phyloP scores from a whole-genome alignment of 92 coral and sea anemone species.

The Palythoa grandis region DNA sequence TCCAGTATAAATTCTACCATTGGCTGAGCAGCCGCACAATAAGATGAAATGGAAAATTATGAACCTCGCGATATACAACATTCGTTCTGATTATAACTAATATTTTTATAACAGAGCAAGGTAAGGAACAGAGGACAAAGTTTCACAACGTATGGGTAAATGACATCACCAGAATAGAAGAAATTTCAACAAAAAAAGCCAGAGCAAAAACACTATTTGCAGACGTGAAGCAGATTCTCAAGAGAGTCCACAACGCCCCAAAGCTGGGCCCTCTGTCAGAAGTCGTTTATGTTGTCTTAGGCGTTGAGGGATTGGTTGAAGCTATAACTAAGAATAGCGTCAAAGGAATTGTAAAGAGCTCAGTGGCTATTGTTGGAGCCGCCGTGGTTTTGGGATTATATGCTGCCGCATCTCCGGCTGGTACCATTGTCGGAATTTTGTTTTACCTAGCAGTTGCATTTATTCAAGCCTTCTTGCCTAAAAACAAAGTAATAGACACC shows the following conservation, averaged over 20 bases:
- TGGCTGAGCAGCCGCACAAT: too few species aligned
- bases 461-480: constrained; percentile 57
- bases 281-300: constrained; percentile 47
- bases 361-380: constrained; percentile 60
- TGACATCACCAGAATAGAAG: constrained; percentile 26
- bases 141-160: constrained; percentile 28
- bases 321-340: constrained; percentile 47
- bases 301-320: constrained; percentile 47
- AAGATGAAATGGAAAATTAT: not conserved
- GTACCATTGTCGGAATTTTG: constrained; percentile 47
- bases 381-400: constrained; percentile 58
- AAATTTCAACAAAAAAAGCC: constrained; percentile 9
- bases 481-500: constrained; percentile 54
- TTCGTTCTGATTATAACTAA: not conserved
- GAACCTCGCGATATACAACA: not conserved
- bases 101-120: constrained; percentile 7
- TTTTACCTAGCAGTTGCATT: constrained; percentile 54
- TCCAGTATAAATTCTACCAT: too few species aligned
- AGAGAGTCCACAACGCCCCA: not conserved
- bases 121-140: constrained; percentile 10
- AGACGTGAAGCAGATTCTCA: constrained; percentile 15
- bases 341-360: constrained; percentile 58
- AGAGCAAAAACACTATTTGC: constrained; percentile 18
- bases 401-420: constrained; percentile 27
- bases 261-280: constrained; percentile 55